These are phyloP conservation scores for Phytoseiulus persimilis DNA, from an alignment of 2,888 invertebrate genomes.

Conservation along the genomic window DNA sequence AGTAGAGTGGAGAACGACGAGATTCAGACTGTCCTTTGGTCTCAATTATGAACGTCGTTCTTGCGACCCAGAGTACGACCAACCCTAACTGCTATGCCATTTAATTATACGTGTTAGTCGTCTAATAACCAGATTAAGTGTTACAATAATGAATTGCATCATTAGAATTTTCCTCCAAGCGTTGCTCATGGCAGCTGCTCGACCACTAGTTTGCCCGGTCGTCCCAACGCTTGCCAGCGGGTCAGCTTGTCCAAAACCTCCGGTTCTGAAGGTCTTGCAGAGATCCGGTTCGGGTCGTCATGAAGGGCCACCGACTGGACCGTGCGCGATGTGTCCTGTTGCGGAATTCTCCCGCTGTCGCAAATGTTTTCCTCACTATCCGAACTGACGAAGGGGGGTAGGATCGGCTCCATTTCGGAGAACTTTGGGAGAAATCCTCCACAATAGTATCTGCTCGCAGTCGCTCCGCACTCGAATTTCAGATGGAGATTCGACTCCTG, in stretches of 20 bases:
- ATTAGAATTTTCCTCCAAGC: background rate
- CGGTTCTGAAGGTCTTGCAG: too few relatives aligned
- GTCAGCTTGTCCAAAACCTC: too few relatives aligned
- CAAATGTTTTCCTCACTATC: too few relatives aligned
- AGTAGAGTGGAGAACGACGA: background rate
- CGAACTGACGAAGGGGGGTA: too few relatives aligned
- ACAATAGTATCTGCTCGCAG: background rate
- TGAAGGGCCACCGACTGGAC: too few relatives aligned
- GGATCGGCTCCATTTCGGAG: background rate
- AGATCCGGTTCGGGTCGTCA: too few relatives aligned
- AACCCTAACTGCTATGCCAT: background rate
- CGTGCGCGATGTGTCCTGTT: too few relatives aligned
- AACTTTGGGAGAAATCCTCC: background rate
- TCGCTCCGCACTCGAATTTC: background rate
- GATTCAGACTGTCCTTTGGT: background rate
- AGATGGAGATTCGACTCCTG: background rate
- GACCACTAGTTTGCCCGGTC: background rate
- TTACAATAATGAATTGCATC: background rate
- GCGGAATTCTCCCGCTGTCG: too few relatives aligned
- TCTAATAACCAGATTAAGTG: constrained; percentile 5
- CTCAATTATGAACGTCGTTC: background rate
- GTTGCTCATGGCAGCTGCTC: background rate
- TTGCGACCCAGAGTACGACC: background rate
- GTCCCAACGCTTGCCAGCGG: background rate
- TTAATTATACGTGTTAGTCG: background rate